Conservation (phyloP, 2,888 invertebrate genomes). For the Troglohyphantes excavatus region DNA sequence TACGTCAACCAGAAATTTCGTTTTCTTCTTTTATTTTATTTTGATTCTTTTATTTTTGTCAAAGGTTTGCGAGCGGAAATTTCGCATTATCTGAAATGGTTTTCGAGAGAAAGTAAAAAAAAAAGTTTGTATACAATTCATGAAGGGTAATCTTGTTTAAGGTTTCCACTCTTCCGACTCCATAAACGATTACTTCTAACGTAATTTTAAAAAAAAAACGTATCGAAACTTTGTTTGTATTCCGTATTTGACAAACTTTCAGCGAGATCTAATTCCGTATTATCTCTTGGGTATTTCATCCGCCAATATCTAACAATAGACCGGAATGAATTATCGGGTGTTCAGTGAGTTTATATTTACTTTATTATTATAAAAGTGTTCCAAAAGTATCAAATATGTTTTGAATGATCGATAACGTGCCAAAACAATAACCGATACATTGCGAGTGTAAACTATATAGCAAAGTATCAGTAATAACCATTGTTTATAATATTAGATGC, state of each 20-base stretch:
- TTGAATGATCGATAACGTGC: too few species aligned
- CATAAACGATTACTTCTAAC: slow-evolving; percentile 73
- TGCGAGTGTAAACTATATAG: too few species aligned
- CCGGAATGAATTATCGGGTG: not conserved
- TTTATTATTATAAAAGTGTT: not conserved
- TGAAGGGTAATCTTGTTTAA: slow-evolving; percentile 76
- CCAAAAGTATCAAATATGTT: too few species aligned
- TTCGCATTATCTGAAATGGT: slow-evolving; percentile 77
- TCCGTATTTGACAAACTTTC: slow-evolving; percentile 47
- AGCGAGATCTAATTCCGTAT: slow-evolving; percentile 34
- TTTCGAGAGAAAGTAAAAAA: slow-evolving; percentile 8
- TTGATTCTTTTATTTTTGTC: slow-evolving; percentile 48
- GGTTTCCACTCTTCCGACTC: slow-evolving; percentile 63
- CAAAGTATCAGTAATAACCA: too few species aligned
- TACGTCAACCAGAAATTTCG: slow-evolving; percentile 76
- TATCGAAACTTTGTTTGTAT: slow-evolving; percentile 70
- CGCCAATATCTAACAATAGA: not conserved
- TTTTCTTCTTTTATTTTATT: slow-evolving; percentile 43
- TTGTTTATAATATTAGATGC: too few species aligned
- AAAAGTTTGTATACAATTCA: slow-evolving; percentile 78
- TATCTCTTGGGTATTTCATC: slow-evolving; percentile 2
- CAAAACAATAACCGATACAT: too few species aligned
- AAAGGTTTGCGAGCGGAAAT: slow-evolving; percentile 76
- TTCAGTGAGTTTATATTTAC: not conserved
- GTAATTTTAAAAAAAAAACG: slow-evolving; percentile 62